Evolutionary conservation across 92 coral and sea anemone species (phyloP), one percentile per base, ranked within the genome.

Genomic region (Porites evermanni): DNA sequence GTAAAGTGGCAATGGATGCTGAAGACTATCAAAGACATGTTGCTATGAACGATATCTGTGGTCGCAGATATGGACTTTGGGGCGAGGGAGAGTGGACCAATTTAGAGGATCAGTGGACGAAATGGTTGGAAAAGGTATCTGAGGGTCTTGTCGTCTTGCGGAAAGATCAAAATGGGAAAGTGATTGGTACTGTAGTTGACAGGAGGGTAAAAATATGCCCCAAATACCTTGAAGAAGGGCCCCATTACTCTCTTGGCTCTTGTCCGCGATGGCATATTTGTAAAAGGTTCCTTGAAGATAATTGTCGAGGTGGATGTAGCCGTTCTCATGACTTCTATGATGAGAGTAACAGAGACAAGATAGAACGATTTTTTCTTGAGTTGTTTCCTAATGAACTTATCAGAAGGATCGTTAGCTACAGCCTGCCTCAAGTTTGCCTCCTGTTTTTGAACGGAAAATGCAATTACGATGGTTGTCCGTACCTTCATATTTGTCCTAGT

Each of bases 241-340:
- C 71, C 1, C 86, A 71, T 29, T 29, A 29, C 32, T 29, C 32
- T 72, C 75, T 7, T 9, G 24, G 17, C 23, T 6, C 67, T 16
- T 66, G 95, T 75, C 69, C 21, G 23, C 65, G 9, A 10, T 78
- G 75, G 74, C 63, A 70, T 29, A 24, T 54, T 58, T 84, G 92
- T 74, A 72, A 70, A 79, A 58, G 66, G 12, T 89, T 84, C 56
- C 79, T 89, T 23, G 86, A 84, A 71, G 86, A 81, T 26, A 56
- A 65, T 20, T 89, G 82, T 51, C 47, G 16, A 38, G 90, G 38
- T 51, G 12, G 14, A 53, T 61, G 90, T 32, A 50, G 19, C 61
- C 81, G 86, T 18, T 79, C 92, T 9, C 92, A 84, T 72, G 64
- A 66, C 83, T 89, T 79, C 20, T 80, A 26, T 53, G 86, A 89